These are phyloP conservation scores for Helleia helle DNA, from an alignment of 2,888 invertebrate genomes.

Conservation along the genomic window DNA sequence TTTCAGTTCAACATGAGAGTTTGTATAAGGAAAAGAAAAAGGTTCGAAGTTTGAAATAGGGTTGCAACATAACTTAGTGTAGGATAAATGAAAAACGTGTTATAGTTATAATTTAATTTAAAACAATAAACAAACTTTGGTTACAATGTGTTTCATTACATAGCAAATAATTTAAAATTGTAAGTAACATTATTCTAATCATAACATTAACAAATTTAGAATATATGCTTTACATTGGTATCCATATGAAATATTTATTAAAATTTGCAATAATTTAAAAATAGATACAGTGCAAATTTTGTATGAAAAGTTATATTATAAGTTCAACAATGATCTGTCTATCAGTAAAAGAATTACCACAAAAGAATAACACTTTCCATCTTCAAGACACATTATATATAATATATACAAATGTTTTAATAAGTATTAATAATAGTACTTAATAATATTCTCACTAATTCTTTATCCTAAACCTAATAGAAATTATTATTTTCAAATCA, in stretches of 20 bases:
- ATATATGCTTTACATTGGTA: constrained; percentile 60
- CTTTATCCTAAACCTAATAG: constrained; percentile 17
- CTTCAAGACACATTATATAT: background rate
- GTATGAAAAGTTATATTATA: constrained; percentile 10
- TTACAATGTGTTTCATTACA: constrained; percentile 50
- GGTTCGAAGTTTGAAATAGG: constrained; percentile 77
- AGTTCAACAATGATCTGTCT: constrained; percentile 6
- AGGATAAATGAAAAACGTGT: constrained; percentile 32
- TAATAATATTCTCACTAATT: constrained; percentile 24
- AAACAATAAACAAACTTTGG: constrained; percentile 62
- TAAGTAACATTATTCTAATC: constrained; percentile 26
- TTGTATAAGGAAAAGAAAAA: constrained; percentile 80
- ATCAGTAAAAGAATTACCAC: no score
- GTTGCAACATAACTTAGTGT: constrained; percentile 23
- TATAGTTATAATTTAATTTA: constrained; percentile 43
- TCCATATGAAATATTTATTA: constrained; percentile 10
- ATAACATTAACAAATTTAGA: constrained; percentile 57
- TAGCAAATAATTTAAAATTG: constrained; percentile 28
- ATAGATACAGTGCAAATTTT: constrained; percentile 9
- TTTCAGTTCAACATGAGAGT: constrained; percentile 78
- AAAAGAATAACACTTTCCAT: no score
- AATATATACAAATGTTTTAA: constrained; percentile 7
- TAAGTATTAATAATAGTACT: constrained; percentile 14
- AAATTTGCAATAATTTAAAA: constrained; percentile 7
- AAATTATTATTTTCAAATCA: constrained; percentile 12